Evolutionary conservation across 2,797 vertebrate species (phyloP).

Genomic region (Chanos chanos): DNA sequence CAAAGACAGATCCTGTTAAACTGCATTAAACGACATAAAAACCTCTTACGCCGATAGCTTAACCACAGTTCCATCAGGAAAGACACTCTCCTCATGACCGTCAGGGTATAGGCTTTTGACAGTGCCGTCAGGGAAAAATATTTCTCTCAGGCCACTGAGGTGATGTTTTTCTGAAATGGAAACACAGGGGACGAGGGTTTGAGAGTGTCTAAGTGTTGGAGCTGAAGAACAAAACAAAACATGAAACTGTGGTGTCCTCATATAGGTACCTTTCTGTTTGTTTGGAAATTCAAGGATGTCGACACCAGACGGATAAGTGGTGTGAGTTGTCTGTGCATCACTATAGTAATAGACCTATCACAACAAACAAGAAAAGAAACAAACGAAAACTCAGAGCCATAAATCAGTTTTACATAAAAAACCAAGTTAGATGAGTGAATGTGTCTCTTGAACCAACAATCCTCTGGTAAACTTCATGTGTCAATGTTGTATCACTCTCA

Average conservation of each 20-base stretch:
- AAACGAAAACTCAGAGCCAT: constrained; percentile 1
- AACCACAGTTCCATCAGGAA: constrained; percentile 71
- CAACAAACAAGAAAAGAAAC: background rate
- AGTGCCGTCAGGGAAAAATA: constrained; percentile 71
- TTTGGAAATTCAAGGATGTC: constrained; percentile 70
- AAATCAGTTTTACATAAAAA: background rate
- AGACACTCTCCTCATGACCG: constrained; percentile 65
- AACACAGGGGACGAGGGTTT: too few species aligned
- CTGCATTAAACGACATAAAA: accelerated
- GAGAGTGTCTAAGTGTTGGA: too few species aligned
- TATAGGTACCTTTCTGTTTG: constrained; percentile 69
- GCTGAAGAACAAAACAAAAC: too few species aligned
- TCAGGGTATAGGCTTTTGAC: constrained; percentile 56
- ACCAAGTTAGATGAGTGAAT: too few species aligned
- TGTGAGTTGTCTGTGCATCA: constrained; percentile 62
- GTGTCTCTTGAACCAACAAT: too few species aligned
- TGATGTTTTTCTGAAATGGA: constrained; percentile 66
- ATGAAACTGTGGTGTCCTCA: too few species aligned
- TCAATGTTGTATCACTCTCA: too few species aligned
- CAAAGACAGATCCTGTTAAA: background rate
- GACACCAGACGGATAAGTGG: constrained; percentile 61
- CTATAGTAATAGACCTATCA: constrained; percentile 72
- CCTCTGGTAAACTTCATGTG: too few species aligned
- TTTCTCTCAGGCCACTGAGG: constrained; percentile 68
- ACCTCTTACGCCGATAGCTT: constrained; percentile 68